Evolutionary conservation across 2,113 vertebrate species (phyloP), one percentile per base, ranked within the genome.

Genomic region (Sylvilagus bachmani): DNA sequence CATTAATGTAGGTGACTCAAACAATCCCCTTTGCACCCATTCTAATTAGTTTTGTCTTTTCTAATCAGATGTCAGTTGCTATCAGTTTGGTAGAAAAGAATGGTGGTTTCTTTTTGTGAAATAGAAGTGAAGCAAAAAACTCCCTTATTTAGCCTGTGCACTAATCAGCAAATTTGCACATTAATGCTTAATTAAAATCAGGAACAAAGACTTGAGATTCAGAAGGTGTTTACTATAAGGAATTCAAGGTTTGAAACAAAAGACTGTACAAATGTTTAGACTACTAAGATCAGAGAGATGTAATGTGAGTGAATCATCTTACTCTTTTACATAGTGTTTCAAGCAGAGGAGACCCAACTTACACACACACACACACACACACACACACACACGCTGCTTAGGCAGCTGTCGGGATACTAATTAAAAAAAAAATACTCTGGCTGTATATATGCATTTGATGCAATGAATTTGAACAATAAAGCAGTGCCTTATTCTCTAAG

Each of bases 161-260:
- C 62, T 94, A 96, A 90, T 90, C 91, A 86, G 97, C 83, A 91
- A 73, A 97, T 96, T 91, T 98, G 38, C 86, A 92, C 77, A 89
- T 89, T 95, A 96, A 96, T 90, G 27, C 73, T 97, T 98, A 96
- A 97, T 97, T 97, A 96, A 96, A 97, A 58, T 95, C 94, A 96
- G 44, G 81, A 91, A 97, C 84, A 88, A 96, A 96, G 66, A 87
- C 24, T 25, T 62, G 77, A 97, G 93, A 95, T 95, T 86, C 70
- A 86, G 92, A 83, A 91, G 78, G 89, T 91, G 81, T 97, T 93
- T 96, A 44, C 74, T 92, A 22, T 96, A 80, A 96, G 80, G 90
- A 96, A 83, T 92, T 95, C 33, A 84, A n/a, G 0, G 0, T 93
- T 93, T 92, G 80, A 96, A 97, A 93, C 70, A 70, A 77, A 92